Evolutionary conservation across 2,888 invertebrate genomes (phyloP), one percentile per base, ranked within the genome.

Genomic region (Stegana nigrithorax): DNA sequence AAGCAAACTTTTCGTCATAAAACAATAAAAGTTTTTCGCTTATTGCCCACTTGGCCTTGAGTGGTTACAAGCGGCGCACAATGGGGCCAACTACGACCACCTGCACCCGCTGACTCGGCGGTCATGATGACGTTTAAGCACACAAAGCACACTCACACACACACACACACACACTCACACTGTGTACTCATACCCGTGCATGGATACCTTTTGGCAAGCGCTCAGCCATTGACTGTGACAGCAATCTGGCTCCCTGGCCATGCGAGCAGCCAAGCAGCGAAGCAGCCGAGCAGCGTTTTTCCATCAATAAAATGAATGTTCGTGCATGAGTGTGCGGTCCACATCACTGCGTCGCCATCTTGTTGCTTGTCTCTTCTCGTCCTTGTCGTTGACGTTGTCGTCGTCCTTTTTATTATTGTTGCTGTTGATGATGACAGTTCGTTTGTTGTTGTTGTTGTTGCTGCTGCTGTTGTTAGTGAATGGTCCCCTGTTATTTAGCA

Each of bases 1-100:
- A 66, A 63, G 25, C 50, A 68, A 71, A 78, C 53, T 70, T 67
- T 70, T 67, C 63, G 68, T 75, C 78, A 75, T 79, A 71, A 79
- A 75, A 75, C 75, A 79, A 78, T 78, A 75, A 78, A 79, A 75
- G 75, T 77, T 78, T 79, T 78, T 73, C 78, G 78, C 75, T 79
- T 79, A 77, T 79, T 80, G 75, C 70, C 75, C 71, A 78, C 78
- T 75, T 75, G 80, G 78, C 80, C 75, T 80, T 80, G 80, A 75
- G 80, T 78, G 73, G 70, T 71, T 75, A 75, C 78, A 73, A 75
- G 79, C 68, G 64, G 73, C 75, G 66, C 77, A 17, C 10, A 29
- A 29, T 5, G 39, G n/a, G 39, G 17, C 32, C 32, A 10, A 32
- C 32, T 32, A 10, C 32, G n/a, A 32, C 10, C 3, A 23, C 25